These are phyloP conservation scores for Achroia grisella DNA, from an alignment of 1,140 invertebrate genomes.

Conservation along the genomic window DNA sequence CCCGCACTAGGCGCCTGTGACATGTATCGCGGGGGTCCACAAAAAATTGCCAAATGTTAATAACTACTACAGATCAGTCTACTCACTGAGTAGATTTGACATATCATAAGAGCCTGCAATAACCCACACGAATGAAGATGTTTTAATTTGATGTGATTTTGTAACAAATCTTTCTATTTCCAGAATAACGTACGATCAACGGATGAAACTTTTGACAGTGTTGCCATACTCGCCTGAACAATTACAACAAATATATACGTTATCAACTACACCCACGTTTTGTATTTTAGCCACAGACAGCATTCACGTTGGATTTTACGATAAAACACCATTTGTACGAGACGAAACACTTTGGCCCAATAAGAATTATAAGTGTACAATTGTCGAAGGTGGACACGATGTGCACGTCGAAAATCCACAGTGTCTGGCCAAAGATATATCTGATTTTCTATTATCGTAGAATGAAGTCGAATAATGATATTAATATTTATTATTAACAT, in stretches of 20 bases:
- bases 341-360: slow-evolving; percentile 33
- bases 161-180: background rate
- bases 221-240: slow-evolving; percentile 23
- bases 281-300: slow-evolving; percentile 25
- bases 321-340: slow-evolving; percentile 21
- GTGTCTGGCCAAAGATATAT: slow-evolving; percentile 20
- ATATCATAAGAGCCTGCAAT: too few species aligned
- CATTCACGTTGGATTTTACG: slow-evolving; percentile 15
- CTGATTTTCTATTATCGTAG: slow-evolving; percentile 12
- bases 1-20: too few species aligned
- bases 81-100: too few species aligned
- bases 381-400: slow-evolving; percentile 26
- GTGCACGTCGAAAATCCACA: slow-evolving; percentile 22
- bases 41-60: too few species aligned
- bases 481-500: too few species aligned
- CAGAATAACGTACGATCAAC: slow-evolving; percentile 47
- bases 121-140: too few species aligned
- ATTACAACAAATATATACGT: slow-evolving; percentile 24
- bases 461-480: too few species aligned
- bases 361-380: slow-evolving; percentile 26
- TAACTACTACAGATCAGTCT: too few species aligned
- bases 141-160: too few species aligned
- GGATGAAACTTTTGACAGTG: slow-evolving; percentile 33
- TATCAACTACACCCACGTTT: slow-evolving; percentile 23
- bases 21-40: too few species aligned